Evolutionary conservation across 1,140 invertebrate species (phyloP), one percentile per base, ranked within the genome.

Genomic region (Zaprionus vittiger): DNA sequence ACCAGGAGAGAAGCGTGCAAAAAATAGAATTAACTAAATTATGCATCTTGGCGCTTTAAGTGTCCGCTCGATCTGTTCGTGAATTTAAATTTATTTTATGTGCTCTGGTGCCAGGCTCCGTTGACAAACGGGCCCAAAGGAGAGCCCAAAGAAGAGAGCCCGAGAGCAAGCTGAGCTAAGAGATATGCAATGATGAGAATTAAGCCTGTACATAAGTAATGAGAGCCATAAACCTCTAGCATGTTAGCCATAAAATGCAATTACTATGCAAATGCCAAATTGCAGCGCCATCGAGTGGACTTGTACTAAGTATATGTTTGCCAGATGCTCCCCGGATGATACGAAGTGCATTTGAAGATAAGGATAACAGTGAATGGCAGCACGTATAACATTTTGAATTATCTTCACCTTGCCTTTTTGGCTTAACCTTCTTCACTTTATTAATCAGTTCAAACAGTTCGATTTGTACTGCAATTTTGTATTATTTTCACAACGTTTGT

Each of bases 1-100:
- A 20, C 37, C 31, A 24, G 65, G 26, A 31, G 26, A 22, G 6
- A 31, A 47, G 34, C 41, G 22, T 26, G 34, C 26, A 63, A 60
- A 44, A 63, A 20, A 49, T 22, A 52, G 60, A 83, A 80, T 80
- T 80, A 80, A 83, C 55, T 68, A 83, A 83, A 83, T 84, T 74
- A 83, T 83, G 78, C 62, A 80, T 77, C 73, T 74, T 69, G 64
- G 69, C 52, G 26, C 69, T 74, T 80, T 63, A 76, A 83, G 68
- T 66, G 68, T 63, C 62, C 61, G 31, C 64, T 44, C 28, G 41
- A 28, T 68, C 55, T 72, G 80, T 67, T 49, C 37, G 49, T 54
- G 54, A 68, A 69, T 80, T 83, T 49, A 72, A 69, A 81, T 81
- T 84, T 72, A 81, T 81, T 68, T 79, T 59, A 57, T 67, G 73